Evolutionary conservation across 37 sponge, comb jelly and placozoan species (phyloP).

Genomic region (Theonella swinhoei): DNA sequence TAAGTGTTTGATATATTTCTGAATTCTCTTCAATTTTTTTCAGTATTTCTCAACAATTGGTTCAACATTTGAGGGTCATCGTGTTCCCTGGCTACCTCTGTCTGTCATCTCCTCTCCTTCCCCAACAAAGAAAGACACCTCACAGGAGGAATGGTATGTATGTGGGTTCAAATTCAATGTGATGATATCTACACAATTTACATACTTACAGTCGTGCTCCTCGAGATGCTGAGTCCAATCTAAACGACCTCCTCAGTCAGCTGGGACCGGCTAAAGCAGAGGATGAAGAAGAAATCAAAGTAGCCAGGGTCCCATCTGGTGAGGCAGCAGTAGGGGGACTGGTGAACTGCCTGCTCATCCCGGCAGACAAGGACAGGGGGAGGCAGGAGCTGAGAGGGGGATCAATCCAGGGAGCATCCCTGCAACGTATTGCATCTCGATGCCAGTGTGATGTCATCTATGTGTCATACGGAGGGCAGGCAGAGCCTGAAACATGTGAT

Average conservation of each 20-base stretch:
- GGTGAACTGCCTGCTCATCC: conserved; percentile 40
- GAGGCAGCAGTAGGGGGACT: conserved; percentile 85
- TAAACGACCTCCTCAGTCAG: conserved; percentile 41
- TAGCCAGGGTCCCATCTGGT: not conserved
- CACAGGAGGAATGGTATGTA: not conserved
- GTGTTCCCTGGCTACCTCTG: conserved; percentile 72
- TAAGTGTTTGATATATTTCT: not conserved
- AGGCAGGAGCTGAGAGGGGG: not conserved
- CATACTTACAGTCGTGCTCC: too few relatives aligned
- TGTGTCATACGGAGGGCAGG: conserved; percentile 61
- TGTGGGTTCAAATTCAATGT: too few relatives aligned
- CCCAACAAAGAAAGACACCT: not conserved
- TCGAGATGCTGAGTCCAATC: conserved; percentile 4
- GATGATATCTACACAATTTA: too few relatives aligned
- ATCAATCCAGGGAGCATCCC: conserved; percentile 16
- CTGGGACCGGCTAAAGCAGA: conserved; percentile 6
- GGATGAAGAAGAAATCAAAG: not conserved
- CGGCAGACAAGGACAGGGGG: not conserved
- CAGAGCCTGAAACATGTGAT: not conserved
- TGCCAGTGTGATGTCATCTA: conserved; percentile 84
- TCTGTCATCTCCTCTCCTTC: conserved; percentile 57
- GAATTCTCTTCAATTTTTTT: not conserved
- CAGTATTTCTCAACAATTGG: conserved; percentile 77
- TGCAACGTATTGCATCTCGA: conserved; percentile 85
- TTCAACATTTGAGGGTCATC: not conserved